Conservation (phyloP, 2,888 invertebrate species). For the Acronicta aceris region DNA sequence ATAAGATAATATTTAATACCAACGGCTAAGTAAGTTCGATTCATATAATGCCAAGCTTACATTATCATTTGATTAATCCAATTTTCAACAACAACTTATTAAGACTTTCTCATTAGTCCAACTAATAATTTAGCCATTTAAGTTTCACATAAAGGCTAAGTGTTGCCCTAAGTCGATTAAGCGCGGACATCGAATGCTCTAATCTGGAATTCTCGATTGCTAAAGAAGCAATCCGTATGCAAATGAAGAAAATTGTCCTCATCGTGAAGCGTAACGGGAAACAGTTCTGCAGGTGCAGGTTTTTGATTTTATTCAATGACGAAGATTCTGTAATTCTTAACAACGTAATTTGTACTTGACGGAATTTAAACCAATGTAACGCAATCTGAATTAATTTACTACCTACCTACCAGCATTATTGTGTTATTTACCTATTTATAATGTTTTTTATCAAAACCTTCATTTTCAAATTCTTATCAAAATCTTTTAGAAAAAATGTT, state of each 20-base stretch:
- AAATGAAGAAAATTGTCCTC: constrained; percentile 44
- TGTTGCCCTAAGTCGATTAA: constrained; percentile 41
- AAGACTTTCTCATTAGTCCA: constrained; percentile 18
- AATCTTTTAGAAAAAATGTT: no score
- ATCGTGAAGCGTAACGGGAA: constrained; percentile 21
- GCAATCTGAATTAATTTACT: no score
- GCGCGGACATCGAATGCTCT: constrained; percentile 36
- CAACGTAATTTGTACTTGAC: neutral
- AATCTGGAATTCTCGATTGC: constrained; percentile 35
- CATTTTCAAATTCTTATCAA: no score
- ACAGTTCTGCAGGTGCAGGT: neutral
- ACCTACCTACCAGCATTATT: no score
- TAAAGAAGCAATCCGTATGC: constrained; percentile 51
- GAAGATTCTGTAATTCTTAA: neutral
- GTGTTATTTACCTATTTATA: no score
- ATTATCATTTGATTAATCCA: constrained; percentile 37
- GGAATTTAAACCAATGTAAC: neutral
- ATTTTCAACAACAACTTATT: constrained; percentile 16
- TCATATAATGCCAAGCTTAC: constrained; percentile 14
- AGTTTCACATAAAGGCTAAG: constrained; percentile 25
- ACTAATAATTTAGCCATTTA: constrained; percentile 11
- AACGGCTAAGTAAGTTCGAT: no score
- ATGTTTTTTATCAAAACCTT: no score
- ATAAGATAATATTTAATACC: no score
- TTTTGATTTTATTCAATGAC: constrained; percentile 9